These are phyloP conservation scores for Rhabdomys pumilio DNA, from an alignment of 2,797 vertebrate genomes.

Conservation along the genomic window DNA sequence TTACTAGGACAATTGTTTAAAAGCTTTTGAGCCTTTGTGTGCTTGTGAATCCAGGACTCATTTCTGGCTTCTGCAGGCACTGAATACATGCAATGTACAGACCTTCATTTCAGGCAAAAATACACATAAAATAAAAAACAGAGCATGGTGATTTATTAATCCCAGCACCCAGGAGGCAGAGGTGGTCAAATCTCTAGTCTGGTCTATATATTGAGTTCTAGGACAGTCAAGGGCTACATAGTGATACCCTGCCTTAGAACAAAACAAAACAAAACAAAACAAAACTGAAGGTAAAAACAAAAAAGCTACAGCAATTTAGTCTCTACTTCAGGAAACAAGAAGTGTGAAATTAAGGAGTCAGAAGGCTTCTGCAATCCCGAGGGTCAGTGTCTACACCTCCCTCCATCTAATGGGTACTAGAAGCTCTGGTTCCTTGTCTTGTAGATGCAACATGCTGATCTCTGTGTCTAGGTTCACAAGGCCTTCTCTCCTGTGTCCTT, in stretches of 20 bases:
- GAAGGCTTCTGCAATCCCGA: background rate
- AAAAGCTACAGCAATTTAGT: background rate
- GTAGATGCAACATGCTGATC: accelerated
- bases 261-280: background rate
- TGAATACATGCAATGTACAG: background rate
- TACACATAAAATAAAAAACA: background rate
- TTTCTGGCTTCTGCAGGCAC: background rate
- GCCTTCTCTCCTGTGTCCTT: background rate
- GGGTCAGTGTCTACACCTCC: background rate
- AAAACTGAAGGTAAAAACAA: background rate
- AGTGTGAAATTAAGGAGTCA: background rate
- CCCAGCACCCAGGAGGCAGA: background rate
- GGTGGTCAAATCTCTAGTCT: background rate
- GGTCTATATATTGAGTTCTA: background rate
- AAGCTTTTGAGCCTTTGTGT: background rate
- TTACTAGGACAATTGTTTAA: background rate
- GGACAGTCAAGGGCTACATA: background rate
- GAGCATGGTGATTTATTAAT: background rate
- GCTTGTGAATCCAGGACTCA: background rate
- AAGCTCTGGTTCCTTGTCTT: background rate
- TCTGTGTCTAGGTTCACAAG: background rate
- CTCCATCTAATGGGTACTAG: background rate
- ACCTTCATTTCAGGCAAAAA: background rate
- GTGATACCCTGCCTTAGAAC: background rate
- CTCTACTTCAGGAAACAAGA: background rate